These are phyloP conservation scores for Ophioninae sp. DNA, from an alignment of 2,888 invertebrate species.

Conservation along the genomic window DNA sequence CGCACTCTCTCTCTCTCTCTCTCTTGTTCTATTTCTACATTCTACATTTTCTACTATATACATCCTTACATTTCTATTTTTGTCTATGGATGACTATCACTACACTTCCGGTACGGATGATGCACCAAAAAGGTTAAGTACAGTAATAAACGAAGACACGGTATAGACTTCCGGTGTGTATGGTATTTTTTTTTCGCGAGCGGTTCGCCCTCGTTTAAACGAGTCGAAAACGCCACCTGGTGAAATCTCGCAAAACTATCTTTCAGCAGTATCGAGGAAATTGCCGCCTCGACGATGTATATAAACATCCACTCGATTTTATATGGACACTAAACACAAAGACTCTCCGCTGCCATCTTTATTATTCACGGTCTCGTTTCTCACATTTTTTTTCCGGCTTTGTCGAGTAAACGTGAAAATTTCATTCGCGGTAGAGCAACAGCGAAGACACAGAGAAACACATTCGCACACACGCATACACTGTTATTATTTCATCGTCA, in stretches of 20 bases:
- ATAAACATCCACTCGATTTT: conserved; percentile 17
- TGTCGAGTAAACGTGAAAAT: conserved; percentile 41
- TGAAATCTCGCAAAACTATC: conserved; percentile 2
- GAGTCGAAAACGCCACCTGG: not conserved
- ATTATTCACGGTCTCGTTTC: conserved; percentile 11
- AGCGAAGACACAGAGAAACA: conserved; percentile 49
- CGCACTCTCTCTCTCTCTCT: not conserved
- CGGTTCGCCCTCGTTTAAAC: not conserved
- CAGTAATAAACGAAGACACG: conserved; percentile 20
- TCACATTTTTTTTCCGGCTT: conserved; percentile 29
- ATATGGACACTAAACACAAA: conserved; percentile 55
- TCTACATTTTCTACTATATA: conserved; percentile 24
- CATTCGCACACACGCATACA: conserved; percentile 20
- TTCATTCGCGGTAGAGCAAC: conserved; percentile 30
- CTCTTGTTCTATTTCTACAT: not conserved
- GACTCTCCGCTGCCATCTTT: conserved; percentile 34
- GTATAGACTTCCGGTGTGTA: not conserved
- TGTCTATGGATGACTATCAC: conserved; percentile 21
- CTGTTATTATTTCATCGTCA: conserved; percentile 9
- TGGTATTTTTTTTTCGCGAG: not conserved
- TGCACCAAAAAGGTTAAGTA: conserved; percentile 20
- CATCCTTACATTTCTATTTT: conserved; percentile 10
- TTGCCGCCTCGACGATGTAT: conserved; percentile 15
- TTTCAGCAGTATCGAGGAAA: conserved; percentile 1
- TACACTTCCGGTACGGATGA: conserved; percentile 9